Evolutionary conservation across 1,140 invertebrate genomes (phyloP), one percentile per base, ranked within the genome.

Genomic region (Andricus grossulariae): DNA sequence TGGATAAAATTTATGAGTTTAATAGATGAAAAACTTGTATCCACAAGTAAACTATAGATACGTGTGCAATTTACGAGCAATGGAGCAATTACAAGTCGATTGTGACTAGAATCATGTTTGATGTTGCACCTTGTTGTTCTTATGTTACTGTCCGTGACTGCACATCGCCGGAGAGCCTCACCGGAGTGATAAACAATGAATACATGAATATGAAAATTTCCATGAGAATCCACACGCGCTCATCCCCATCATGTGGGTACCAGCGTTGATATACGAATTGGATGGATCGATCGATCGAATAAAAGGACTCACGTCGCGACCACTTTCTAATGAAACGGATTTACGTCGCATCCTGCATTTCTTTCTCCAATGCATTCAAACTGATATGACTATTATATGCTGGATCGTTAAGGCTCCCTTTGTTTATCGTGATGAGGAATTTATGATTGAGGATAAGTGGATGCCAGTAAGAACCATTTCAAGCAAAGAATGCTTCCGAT

Each of bases 181-280:
- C 12, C 57, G 60, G 79, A 82, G 60, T 71, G 76, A 88, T 87
- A 86, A 88, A 88, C 87, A 86, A 87, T 88, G 87, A 88, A 87
- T 87, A 84, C 84, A 88, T 88, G 87, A 88, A 88, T 88, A 87
- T 86, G 85, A 87, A 88, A 87, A 84, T 87, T 86, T 86, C 79
- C 84, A 83, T 73, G 85, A 85, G 80, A 84, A 80, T 80, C 73
- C 77, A 49, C 73, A 71, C 49, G 66, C 78, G 73, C 71, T 66
- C 74, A 71, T 51, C 32, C 39, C 19, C 66, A 50, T 52, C 60
- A 60, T 50, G 70, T 52, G 73, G 55, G 50, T 55, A 79, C 54
- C 73, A 50, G 51, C 70, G 54, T 75, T 50, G 51, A 51, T 60
- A 78, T 78, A 57, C 25, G 50, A 66, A 45, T 66, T 21, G n/a